phyloP scores from a whole-genome alignment of 2,888 invertebrate genomes.

The Torymus texanus region DNA sequence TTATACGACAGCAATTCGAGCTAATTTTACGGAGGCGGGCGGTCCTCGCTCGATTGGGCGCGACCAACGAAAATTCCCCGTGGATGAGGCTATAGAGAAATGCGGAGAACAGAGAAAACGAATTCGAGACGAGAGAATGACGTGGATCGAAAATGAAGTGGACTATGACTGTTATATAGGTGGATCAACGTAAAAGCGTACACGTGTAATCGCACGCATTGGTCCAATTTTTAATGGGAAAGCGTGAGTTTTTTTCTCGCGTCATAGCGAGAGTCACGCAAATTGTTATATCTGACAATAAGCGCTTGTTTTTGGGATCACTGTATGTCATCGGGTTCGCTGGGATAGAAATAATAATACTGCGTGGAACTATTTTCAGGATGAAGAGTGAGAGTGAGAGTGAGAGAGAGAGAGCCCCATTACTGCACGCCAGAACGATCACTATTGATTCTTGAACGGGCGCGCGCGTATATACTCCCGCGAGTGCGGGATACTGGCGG shows the following conservation, averaged over 20 bases:
- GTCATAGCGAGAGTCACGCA: too few species aligned
- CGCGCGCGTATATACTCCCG: too few species aligned
- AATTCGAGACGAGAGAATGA: neutral
- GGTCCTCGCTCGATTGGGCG: conserved; percentile 40
- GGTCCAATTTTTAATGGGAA: too few species aligned
- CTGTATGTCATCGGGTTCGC: too few species aligned
- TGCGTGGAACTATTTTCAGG: too few species aligned
- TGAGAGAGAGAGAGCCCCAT: neutral
- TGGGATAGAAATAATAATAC: too few species aligned
- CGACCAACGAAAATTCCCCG: conserved; percentile 34
- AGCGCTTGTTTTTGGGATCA: too few species aligned
- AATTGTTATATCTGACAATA: too few species aligned
- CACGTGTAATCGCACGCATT: too few species aligned
- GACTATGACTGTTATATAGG: neutral
- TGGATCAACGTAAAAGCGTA: neutral
- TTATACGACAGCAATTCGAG: conserved; percentile 35
- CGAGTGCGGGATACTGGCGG: neutral
- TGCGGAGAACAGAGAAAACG: neutral
- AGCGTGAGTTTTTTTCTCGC: too few species aligned
- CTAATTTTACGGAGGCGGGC: conserved; percentile 47
- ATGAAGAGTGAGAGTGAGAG: neutral
- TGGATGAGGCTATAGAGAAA: neutral
- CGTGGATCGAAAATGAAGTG: neutral
- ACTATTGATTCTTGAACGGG: too few species aligned
- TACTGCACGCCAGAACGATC: conserved; percentile 16